Evolutionary conservation across 2,888 invertebrate species (phyloP).

Genomic region (Tetragonisca angustula): DNA sequence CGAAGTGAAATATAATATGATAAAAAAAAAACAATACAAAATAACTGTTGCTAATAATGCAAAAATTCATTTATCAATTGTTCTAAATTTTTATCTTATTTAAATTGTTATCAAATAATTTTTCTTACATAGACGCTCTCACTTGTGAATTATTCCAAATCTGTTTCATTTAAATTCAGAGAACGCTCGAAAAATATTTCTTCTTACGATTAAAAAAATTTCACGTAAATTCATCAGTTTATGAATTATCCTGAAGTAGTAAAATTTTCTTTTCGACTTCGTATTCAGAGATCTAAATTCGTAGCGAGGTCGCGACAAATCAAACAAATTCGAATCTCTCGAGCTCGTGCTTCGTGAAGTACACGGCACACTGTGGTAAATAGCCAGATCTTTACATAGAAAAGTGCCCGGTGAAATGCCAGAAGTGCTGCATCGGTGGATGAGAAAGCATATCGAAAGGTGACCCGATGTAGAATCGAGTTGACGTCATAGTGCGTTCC

Average conservation of each 20-base stretch:
- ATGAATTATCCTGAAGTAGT: no score
- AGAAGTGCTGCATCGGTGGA: background rate
- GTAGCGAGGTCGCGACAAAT: background rate
- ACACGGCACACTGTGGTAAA: background rate
- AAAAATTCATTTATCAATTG: background rate
- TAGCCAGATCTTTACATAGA: background rate
- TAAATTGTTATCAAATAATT: background rate
- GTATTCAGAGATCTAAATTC: no score
- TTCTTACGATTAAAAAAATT: no score
- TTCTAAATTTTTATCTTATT: background rate
- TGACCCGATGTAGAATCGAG: conserved; percentile 9
- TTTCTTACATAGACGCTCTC: background rate
- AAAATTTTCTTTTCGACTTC: no score
- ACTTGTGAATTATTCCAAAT: background rate
- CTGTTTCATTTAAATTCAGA: no score
- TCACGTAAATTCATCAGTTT: no score
- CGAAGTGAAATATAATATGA: no score
- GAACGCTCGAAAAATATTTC: no score
- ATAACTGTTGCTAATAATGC: no score
- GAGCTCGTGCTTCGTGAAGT: background rate
- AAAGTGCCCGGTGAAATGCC: background rate
- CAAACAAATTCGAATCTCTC: background rate
- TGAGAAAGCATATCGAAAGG: conserved; percentile 14
- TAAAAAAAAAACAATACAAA: no score
- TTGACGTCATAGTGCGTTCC: conserved; percentile 23